Conservation (phyloP, 2,113 vertebrate genomes). For the Rhegmatorhina hoffmannsi region DNA sequence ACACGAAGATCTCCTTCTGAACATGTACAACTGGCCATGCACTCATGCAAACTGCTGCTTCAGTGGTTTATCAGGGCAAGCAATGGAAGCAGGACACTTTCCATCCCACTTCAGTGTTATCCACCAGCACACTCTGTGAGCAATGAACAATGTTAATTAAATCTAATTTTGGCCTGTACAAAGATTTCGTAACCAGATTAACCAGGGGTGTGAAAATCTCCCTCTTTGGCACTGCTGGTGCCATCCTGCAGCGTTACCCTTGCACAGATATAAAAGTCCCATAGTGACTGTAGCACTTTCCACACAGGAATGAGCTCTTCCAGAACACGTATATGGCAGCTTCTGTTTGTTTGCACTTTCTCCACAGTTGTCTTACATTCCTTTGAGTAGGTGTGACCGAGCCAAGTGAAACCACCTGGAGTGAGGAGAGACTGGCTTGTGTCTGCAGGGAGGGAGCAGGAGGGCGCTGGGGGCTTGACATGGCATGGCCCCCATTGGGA, state of each 20-base stretch:
- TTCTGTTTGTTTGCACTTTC: slow-evolving; percentile 29
- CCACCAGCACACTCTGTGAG: not conserved
- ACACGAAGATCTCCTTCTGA: not conserved
- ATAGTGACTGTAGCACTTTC: not conserved
- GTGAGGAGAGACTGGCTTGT: not conserved
- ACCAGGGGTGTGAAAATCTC: not conserved
- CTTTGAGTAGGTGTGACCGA: not conserved
- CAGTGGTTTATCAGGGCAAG: not conserved
- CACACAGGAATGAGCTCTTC: not conserved
- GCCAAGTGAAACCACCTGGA: not conserved
- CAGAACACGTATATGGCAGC: not conserved
- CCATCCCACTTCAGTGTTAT: not conserved
- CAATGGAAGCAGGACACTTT: not conserved
- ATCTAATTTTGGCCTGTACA: not conserved
- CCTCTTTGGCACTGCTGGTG: not conserved
- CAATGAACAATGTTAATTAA: not conserved
- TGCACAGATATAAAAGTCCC: not conserved
- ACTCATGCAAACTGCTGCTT: accelerated
- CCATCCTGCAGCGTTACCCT: accelerated
- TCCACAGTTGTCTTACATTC: not conserved
- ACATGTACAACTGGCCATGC: not conserved
- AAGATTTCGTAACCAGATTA: not conserved
- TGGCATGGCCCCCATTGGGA: not conserved
- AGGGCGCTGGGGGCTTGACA: accelerated
- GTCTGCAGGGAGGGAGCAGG: not conserved